Base-by-base conservation (phyloP, 2,797 vertebrate genomes). In the Phrynocephalus vlangalii region DNA sequence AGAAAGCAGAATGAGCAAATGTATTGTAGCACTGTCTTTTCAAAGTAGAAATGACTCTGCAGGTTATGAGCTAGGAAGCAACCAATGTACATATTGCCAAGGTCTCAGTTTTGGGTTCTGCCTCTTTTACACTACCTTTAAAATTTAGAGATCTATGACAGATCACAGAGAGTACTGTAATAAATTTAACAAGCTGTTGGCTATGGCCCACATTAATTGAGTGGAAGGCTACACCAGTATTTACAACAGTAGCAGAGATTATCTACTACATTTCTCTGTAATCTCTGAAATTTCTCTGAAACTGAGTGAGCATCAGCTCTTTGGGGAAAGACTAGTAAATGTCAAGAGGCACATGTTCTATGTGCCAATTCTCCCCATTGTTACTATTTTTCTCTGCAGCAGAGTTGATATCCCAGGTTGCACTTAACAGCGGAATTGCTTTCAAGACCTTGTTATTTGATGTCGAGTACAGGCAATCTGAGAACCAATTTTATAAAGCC, bases 1-100 rank as follows among this genome's bases (percentile, higher is more conserved):
- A 95, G 88, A 83, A 92, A 90, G 24, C 90, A 93, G 87, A 93
- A 2, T 70, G 81, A 48, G 86, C 3, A 76, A 26, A 90, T 79
- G 56, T 70, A 80, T 82, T 91, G 13, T 60, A 60, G 1, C 1
- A 18, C 15, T 52, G n/a, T 77, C 75, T 88, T 89, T 91, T 85
- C 87, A 83, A 91, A 82, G 87, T 76, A 79, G 67, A 56, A 5
- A 70, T 44, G 87, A 89, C 89, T 89, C 73, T 67, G 10, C 13
- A 88, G 83, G 89, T 90, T 82, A 91, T 89, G 86, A 89, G 68
- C 44, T 85, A 77, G 60, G 67, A 90, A 67, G 77, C 3, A 75
- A 86, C 4, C 67, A 6, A 15, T 81, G 28, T 30, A 8, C 67
- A 66, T 30, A 28, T n/a, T 50, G 20, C 28, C 52, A 60, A 48